These are phyloP conservation scores for Tridacna crocea DNA, from an alignment of 2,888 invertebrate genomes.

Conservation along the genomic window DNA sequence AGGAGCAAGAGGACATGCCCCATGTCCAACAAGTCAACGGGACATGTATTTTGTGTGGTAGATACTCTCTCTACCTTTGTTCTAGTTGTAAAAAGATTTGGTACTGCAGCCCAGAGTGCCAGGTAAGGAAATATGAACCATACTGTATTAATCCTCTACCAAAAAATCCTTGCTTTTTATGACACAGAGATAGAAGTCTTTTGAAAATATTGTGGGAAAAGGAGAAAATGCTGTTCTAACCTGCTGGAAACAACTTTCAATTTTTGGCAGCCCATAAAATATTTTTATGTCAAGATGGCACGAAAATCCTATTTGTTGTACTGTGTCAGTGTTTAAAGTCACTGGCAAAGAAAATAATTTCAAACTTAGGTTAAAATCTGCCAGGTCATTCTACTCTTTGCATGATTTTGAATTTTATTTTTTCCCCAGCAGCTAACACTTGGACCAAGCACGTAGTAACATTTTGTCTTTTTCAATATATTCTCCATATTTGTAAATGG, in stretches of 20 bases:
- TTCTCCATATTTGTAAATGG: too few relatives aligned
- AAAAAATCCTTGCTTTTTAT: background rate
- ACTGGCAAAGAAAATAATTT: too few relatives aligned
- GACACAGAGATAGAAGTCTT: background rate
- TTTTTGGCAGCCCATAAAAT: too few relatives aligned
- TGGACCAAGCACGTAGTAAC: too few relatives aligned
- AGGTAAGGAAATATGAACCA: conserved; percentile 87
- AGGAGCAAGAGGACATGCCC: conserved; percentile 26
- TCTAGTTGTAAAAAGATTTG: conserved; percentile 86
- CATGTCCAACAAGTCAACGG: conserved; percentile 68
- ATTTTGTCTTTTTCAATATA: too few relatives aligned
- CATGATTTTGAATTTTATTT: too few relatives aligned
- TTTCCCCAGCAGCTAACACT: too few relatives aligned
- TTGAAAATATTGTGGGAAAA: background rate
- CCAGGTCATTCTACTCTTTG: too few relatives aligned
- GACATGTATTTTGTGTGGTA: conserved; percentile 71
- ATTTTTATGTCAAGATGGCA: too few relatives aligned
- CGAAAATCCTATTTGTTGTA: too few relatives aligned
- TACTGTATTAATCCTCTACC: background rate
- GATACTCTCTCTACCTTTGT: conserved; percentile 74
- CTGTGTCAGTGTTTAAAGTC: too few relatives aligned
- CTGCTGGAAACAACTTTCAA: background rate
- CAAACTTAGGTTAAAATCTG: too few relatives aligned
- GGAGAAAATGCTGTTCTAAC: background rate
- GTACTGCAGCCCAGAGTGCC: conserved; percentile 97